Evolutionary conservation across 2,797 vertebrate genomes (phyloP).

Genomic region (Tapera naevia): DNA sequence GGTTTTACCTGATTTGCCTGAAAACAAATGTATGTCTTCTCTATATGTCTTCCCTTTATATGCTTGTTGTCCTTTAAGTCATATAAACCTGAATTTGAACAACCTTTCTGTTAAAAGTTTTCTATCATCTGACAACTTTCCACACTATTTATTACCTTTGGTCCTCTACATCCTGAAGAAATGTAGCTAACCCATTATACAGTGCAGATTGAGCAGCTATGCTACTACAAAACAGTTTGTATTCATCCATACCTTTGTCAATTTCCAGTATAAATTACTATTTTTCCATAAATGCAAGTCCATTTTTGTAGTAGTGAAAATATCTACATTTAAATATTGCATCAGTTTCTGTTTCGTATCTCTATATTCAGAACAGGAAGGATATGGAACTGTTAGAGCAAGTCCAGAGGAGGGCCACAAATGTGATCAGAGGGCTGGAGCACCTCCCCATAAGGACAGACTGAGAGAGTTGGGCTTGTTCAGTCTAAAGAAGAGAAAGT

Average conservation of each 20-base stretch:
- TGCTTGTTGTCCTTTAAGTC: neutral
- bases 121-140: neutral
- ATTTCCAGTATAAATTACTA: neutral
- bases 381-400: too few species aligned
- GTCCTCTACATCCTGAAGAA: neutral
- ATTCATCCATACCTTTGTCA: accelerated
- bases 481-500: too few species aligned
- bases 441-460: too few species aligned
- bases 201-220: neutral
- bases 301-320: neutral
- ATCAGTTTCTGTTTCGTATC: neutral
- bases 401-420: too few species aligned
- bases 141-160: neutral
- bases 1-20: neutral
- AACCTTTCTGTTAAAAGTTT: neutral
- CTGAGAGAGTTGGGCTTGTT: too few species aligned
- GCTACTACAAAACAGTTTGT: neutral
- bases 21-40: neutral
- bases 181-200: neutral
- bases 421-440: too few species aligned
- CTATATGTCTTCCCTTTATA: neutral
- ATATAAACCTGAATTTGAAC: neutral
- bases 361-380: too few species aligned
- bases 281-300: neutral
- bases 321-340: neutral